Evolutionary conservation across 2,888 invertebrate genomes (phyloP).

Genomic region (Operophtera brumata): DNA sequence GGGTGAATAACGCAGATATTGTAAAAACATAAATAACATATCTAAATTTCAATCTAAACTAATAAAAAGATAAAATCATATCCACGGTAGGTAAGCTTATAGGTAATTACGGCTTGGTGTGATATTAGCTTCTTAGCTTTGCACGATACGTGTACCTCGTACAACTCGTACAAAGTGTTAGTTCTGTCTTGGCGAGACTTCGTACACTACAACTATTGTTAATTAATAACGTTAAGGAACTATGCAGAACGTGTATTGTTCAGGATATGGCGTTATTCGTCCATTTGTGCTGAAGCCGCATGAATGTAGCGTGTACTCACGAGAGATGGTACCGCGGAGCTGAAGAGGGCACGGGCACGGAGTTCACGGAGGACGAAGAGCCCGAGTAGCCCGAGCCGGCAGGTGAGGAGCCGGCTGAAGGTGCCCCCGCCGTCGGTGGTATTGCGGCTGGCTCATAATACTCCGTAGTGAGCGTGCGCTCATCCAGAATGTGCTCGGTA

Average conservation of each 20-base stretch:
- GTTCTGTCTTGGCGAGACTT: too few relatives aligned
- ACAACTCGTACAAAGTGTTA: too few relatives aligned
- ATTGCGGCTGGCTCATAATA: constrained; percentile 93
- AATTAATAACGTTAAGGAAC: neutral
- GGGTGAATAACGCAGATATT: constrained; percentile 13
- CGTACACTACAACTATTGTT: too few relatives aligned
- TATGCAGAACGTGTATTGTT: neutral
- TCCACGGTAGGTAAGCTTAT: neutral
- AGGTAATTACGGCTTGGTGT: too few relatives aligned
- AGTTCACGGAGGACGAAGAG: constrained; percentile 82
- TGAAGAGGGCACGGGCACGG: constrained; percentile 65
- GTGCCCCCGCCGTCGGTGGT: constrained; percentile 81
- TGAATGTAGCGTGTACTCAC: constrained; percentile 54
- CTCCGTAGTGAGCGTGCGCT: constrained; percentile 92
- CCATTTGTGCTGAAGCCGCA: constrained; percentile 15
- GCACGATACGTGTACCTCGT: too few relatives aligned
- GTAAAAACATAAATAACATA: neutral
- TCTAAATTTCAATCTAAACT: neutral
- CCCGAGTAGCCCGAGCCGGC: constrained; percentile 83
- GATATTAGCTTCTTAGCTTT: too few relatives aligned
- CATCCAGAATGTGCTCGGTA: constrained; percentile 93
- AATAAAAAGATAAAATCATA: neutral
- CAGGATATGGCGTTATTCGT: constrained; percentile 9
- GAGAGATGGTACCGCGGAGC: constrained; percentile 73
- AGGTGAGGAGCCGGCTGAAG: constrained; percentile 78